phyloP scores from a whole-genome alignment of 2,888 invertebrate genomes.

The Panopea generosa region DNA sequence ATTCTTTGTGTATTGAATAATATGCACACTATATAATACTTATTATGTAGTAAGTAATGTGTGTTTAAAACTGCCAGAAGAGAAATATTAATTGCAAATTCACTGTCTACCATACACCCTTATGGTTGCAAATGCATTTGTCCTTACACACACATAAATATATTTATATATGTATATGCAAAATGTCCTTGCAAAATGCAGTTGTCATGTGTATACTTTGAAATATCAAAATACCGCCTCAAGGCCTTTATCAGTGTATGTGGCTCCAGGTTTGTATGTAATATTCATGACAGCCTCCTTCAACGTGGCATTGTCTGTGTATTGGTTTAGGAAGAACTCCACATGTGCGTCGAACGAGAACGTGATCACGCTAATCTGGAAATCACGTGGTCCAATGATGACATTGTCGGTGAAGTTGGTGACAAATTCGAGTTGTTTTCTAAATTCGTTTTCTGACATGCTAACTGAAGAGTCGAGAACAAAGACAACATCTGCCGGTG shows the following conservation, averaged over 20 bases:
- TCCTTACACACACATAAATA: too few relatives aligned
- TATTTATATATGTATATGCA: too few relatives aligned
- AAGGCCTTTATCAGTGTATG: slow-evolving; percentile 21
- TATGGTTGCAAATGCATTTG: too few relatives aligned
- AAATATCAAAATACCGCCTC: neutral
- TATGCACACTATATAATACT: too few relatives aligned
- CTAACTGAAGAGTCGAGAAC: slow-evolving; percentile 44
- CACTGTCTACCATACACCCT: too few relatives aligned
- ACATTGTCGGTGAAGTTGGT: slow-evolving; percentile 21
- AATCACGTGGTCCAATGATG: slow-evolving; percentile 24
- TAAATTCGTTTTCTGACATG: slow-evolving; percentile 29
- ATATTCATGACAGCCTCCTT: slow-evolving; percentile 15
- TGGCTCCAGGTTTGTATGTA: slow-evolving; percentile 19
- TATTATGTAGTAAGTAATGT: too few relatives aligned
- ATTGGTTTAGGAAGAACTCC: slow-evolving; percentile 25
- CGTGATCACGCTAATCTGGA: slow-evolving; percentile 28
- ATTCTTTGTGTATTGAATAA: too few relatives aligned
- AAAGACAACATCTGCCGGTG: slow-evolving; percentile 42
- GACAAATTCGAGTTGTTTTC: slow-evolving; percentile 26
- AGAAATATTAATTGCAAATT: too few relatives aligned
- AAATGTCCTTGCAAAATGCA: too few relatives aligned
- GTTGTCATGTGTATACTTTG: too few relatives aligned
- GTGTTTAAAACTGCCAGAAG: too few relatives aligned
- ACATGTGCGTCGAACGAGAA: slow-evolving; percentile 23
- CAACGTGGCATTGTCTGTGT: slow-evolving; percentile 9